These are phyloP conservation scores for Perithous albicinctus DNA, from an alignment of 2,888 invertebrate genomes.

Conservation along the genomic window DNA sequence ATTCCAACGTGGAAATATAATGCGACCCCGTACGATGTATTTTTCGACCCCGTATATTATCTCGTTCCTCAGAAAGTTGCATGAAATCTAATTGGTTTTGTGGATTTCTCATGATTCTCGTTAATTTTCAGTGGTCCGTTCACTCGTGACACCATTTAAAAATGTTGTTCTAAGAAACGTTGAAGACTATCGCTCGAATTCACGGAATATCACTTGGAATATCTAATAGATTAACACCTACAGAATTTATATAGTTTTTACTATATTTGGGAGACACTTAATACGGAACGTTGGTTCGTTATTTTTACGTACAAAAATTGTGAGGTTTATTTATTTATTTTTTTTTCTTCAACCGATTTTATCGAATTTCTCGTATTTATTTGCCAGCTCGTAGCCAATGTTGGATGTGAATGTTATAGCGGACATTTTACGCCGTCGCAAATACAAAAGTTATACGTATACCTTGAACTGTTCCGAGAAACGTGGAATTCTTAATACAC, in stretches of 20 bases:
- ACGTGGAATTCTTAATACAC: conserved; percentile 46
- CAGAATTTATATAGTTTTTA: not conserved
- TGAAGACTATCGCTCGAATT: conserved; percentile 20
- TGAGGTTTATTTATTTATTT: too few relatives aligned
- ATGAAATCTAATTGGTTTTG: conserved; percentile 44
- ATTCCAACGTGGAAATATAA: conserved; percentile 41
- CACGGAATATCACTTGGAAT: conserved; percentile 22
- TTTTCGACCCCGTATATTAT: too few relatives aligned
- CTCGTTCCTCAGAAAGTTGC: conserved; percentile 17
- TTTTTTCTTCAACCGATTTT: conserved; percentile 15
- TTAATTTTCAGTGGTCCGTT: conserved; percentile 37
- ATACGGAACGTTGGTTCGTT: conserved; percentile 5
- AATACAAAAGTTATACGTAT: conserved; percentile 10
- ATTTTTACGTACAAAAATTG: conserved; percentile 14
- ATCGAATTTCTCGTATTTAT: conserved; percentile 31
- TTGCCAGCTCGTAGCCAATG: conserved; percentile 3
- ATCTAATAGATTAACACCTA: conserved; percentile 19
- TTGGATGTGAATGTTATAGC: conserved; percentile 15
- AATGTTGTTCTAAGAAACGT: conserved; percentile 35
- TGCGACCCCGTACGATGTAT: conserved; percentile 30
- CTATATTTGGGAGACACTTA: not conserved
- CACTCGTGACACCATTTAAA: conserved; percentile 29
- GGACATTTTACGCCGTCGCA: conserved; percentile 29
- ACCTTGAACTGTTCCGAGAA: conserved; percentile 44
- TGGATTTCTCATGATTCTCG: conserved; percentile 38